Percentiles rank a stretch among this genome's conserved stretches.
Conservation (phyloP, 2,888 invertebrate species). For the Cylloceria caligata region DNA sequence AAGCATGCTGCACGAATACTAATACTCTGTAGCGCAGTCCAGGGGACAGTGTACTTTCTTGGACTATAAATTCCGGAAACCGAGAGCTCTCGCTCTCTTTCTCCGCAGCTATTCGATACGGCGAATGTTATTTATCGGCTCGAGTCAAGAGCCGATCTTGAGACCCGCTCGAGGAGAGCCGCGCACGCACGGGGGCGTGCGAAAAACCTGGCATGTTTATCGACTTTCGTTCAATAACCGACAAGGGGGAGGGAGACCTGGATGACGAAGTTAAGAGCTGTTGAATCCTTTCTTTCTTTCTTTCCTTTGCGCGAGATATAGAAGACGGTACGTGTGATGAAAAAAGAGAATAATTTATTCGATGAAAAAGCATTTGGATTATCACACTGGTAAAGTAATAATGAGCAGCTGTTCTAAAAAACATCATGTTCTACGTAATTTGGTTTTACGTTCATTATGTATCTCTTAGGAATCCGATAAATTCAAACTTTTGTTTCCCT, state of each 20-base stretch:
- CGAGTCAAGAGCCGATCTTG: constrained; percentile 43
- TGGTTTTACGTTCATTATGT: too few species aligned
- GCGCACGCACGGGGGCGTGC: constrained; percentile 60
- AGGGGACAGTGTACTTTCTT: constrained; percentile 57
- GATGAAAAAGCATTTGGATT: neutral
- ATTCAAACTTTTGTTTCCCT: too few species aligned
- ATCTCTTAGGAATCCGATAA: too few species aligned
- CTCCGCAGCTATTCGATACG: constrained; percentile 43
- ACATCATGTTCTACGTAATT: too few species aligned
- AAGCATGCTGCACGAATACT: constrained; percentile 8
- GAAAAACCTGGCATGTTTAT: constrained; percentile 65
- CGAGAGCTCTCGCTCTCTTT: constrained; percentile 42
- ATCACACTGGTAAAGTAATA: too few species aligned
- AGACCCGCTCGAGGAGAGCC: constrained; percentile 1
- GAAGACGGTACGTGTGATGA: neutral
- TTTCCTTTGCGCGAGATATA: neutral
- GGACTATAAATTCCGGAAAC: constrained; percentile 65
- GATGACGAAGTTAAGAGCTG: constrained; percentile 11
- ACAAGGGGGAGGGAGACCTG: constrained; percentile 28
- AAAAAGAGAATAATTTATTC: neutral
- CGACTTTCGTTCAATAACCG: constrained; percentile 62
- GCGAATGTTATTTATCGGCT: constrained; percentile 59
- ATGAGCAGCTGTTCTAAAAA: too few species aligned
- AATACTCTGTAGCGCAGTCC: constrained; percentile 29
- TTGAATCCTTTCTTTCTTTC: neutral